Conservation (phyloP, 1,140 invertebrate species). For the Cotesia chilonis region DNA sequence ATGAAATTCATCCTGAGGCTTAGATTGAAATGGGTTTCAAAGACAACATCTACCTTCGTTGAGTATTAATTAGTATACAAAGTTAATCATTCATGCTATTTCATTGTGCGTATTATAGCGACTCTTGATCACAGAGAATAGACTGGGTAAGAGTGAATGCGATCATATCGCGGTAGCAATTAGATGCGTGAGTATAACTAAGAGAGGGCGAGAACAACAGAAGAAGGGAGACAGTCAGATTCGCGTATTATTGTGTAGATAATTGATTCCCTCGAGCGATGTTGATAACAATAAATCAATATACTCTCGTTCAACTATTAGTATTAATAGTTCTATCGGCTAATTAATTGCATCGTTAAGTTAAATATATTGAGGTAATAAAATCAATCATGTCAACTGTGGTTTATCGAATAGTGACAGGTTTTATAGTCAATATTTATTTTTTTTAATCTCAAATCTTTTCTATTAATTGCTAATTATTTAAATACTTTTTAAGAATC, state of each 20-base stretch:
- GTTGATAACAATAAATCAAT: conserved; percentile 15
- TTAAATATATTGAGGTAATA: too few relatives aligned
- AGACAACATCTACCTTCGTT: not conserved
- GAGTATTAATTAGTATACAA: conserved; percentile 51
- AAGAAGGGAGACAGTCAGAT: not conserved
- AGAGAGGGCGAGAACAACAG: conserved; percentile 9
- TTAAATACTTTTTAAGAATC: too few relatives aligned
- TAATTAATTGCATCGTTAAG: too few relatives aligned
- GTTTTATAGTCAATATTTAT: not conserved
- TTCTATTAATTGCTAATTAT: too few relatives aligned
- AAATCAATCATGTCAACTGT: too few relatives aligned
- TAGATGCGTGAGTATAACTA: conserved; percentile 21
- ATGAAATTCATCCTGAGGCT: too few relatives aligned
- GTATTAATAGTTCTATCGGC: not conserved
- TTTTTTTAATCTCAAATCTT: too few relatives aligned
- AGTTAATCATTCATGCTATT: conserved; percentile 43
- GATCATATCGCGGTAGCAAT: not conserved
- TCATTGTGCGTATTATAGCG: conserved; percentile 8
- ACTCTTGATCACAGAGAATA: conserved; percentile 6
- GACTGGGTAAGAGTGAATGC: not conserved
- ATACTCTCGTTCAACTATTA: conserved; percentile 4
- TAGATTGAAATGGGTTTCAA: too few relatives aligned
- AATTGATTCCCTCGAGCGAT: conserved; percentile 21
- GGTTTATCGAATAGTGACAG: too few relatives aligned
- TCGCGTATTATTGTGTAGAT: not conserved